Percentiles rank a stretch among this genome's conserved stretches.
Evolutionary conservation across 2,888 invertebrate species (phyloP).

Genomic region (Chrysolina oricalcia): DNA sequence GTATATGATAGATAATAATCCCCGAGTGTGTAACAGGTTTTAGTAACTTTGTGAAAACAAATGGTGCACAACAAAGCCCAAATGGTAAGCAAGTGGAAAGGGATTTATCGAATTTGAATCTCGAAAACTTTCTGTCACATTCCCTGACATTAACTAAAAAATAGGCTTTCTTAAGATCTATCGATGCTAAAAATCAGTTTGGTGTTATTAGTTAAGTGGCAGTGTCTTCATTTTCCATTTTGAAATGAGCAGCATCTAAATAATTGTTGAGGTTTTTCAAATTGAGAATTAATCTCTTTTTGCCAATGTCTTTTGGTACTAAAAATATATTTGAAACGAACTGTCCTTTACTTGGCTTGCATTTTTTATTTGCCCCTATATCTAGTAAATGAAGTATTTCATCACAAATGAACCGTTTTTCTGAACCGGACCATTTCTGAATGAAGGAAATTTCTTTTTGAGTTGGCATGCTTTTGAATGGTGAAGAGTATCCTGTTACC

Average conservation of each 20-base stretch:
- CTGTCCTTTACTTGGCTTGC: background rate
- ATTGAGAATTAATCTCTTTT: background rate
- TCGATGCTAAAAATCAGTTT: background rate
- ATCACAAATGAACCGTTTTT: conserved; percentile 12
- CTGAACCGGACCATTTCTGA: conserved; percentile 15
- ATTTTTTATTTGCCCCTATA: background rate
- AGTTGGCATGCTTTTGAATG: conserved; percentile 2
- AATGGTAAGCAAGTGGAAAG: conserved; percentile 15
- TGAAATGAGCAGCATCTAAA: background rate
- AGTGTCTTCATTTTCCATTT: conserved; percentile 6
- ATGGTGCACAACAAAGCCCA: conserved; percentile 17
- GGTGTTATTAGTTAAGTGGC: background rate
- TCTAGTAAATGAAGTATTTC: conserved; percentile 18
- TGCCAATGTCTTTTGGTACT: too few species aligned
- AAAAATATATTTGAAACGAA: background rate
- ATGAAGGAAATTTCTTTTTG: conserved; percentile 9
- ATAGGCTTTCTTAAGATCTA: background rate
- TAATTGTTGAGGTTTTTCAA: conserved; percentile 20
- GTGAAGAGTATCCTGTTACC: conserved; percentile 17
- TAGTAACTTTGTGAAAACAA: conserved; percentile 21
- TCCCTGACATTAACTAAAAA: background rate
- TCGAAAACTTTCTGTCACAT: background rate
- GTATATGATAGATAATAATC: conserved; percentile 19
- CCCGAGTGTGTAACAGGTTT: conserved; percentile 28
- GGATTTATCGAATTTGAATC: background rate